Evolutionary conservation across 1,140 invertebrate species (phyloP).

Genomic region (Phenacoccus solenopsis): DNA sequence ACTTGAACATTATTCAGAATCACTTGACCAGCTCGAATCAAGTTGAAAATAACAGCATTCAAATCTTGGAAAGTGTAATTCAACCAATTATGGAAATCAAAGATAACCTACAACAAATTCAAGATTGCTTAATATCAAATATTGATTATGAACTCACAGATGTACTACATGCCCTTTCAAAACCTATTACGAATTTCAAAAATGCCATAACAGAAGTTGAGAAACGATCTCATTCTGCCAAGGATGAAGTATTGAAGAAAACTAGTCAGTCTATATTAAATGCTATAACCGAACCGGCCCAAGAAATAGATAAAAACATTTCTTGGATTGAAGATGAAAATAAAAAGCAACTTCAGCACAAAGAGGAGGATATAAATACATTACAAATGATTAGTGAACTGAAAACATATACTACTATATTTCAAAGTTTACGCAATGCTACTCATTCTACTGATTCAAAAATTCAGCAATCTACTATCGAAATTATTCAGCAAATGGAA

Average conservation of each 20-base stretch:
- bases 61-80: background rate
- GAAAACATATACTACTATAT: background rate
- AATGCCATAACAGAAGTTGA: slow-evolving; percentile 22
- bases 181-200: slow-evolving; percentile 33
- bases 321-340: slow-evolving; percentile 45
- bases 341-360: background rate
- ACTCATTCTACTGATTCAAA: background rate
- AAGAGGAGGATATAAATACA: background rate
- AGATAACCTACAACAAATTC: background rate
- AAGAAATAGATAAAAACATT: slow-evolving; percentile 45
- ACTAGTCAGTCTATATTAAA: slow-evolving; percentile 27
- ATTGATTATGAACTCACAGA: slow-evolving; percentile 5
- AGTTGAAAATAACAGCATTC: background rate
- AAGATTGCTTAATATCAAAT: background rate
- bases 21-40: background rate
- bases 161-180: slow-evolving; percentile 42
- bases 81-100: background rate
- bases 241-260: slow-evolving; percentile 20
- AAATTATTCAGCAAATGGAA: background rate
- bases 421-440: background rate
- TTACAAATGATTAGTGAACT: background rate
- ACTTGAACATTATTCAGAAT: slow-evolving; percentile 38
- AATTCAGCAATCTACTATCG: background rate
- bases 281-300: slow-evolving; percentile 33
- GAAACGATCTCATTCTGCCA: background rate